Percentiles rank a stretch among this genome's conserved stretches.
Conservation (phyloP, 2,888 invertebrate species). For the Iphiclides podalirius region DNA sequence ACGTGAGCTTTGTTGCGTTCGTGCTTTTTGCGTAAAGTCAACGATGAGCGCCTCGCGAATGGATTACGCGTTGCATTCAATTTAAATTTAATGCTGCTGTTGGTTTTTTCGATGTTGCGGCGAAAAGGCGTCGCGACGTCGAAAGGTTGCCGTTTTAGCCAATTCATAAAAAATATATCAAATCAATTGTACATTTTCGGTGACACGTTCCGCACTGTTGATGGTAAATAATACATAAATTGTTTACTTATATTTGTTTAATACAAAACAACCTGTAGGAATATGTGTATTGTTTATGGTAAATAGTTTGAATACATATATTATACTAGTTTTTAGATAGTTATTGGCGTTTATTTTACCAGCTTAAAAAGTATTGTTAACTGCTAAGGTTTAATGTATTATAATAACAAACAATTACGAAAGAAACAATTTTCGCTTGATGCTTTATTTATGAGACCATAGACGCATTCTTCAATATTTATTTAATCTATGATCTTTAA, state of each 20-base stretch:
- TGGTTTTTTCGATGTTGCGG: conserved; percentile 13
- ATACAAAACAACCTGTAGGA: too few relatives aligned
- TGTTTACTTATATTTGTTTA: too few relatives aligned
- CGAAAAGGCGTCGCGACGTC: not conserved
- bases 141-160: conserved; percentile 7
- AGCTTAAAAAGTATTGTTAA: too few relatives aligned
- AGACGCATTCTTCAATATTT: conserved; percentile 27
- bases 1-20: conserved; percentile 68
- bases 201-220: too few relatives aligned
- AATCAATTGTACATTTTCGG: not conserved
- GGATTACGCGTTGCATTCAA: conserved; percentile 28
- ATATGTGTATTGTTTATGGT: too few relatives aligned
- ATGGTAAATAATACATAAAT: too few relatives aligned
- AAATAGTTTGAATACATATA: too few relatives aligned
- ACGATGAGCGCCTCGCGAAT: conserved; percentile 47
- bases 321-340: too few relatives aligned
- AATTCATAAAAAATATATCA: not conserved
- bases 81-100: conserved; percentile 23
- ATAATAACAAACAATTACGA: not conserved
- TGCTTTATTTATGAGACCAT: conserved; percentile 1
- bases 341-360: too few relatives aligned
- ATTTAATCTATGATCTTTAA: conserved; percentile 15
- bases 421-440: not conserved
- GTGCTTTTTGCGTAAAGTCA: conserved; percentile 59
- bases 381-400: not conserved